Evolutionary conservation across 2,797 vertebrate genomes (phyloP).

Genomic region (Falco concolor): DNA sequence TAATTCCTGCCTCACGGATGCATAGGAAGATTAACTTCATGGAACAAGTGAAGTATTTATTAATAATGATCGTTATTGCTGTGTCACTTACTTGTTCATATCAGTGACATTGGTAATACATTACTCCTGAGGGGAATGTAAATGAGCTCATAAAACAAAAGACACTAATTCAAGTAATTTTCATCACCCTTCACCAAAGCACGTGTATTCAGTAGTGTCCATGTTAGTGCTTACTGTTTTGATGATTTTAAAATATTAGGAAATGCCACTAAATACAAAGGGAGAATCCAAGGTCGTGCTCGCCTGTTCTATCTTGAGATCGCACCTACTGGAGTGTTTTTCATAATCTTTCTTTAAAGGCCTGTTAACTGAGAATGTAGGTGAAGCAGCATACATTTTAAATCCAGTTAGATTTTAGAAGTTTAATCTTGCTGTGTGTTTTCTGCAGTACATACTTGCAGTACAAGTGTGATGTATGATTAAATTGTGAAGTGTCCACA

Average conservation of each 20-base stretch:
- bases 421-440: not conserved
- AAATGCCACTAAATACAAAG: not conserved
- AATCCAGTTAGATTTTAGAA: not conserved
- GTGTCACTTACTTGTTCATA: not conserved
- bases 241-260: not conserved
- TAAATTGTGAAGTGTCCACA: not conserved
- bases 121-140: slow-evolving; percentile 7
- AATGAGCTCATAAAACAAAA: slow-evolving; percentile 10
- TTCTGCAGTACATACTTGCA: not conserved
- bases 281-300: not conserved
- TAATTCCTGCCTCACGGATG: not conserved
- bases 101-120: not conserved
- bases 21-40: slow-evolving; percentile 33
- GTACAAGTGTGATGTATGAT: not conserved
- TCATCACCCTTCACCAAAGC: not conserved
- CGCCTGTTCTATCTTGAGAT: not conserved
- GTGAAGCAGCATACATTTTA: not conserved
- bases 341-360: not conserved
- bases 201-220: not conserved
- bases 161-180: not conserved
- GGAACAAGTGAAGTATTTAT: slow-evolving; percentile 28
- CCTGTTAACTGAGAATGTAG: not conserved
- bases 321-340: not conserved
- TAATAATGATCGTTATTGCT: slow-evolving; percentile 19
- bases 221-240: not conserved